Evolutionary conservation across 2,113 vertebrate genomes (phyloP).

Genomic region (Gracilinanus agilis): DNA sequence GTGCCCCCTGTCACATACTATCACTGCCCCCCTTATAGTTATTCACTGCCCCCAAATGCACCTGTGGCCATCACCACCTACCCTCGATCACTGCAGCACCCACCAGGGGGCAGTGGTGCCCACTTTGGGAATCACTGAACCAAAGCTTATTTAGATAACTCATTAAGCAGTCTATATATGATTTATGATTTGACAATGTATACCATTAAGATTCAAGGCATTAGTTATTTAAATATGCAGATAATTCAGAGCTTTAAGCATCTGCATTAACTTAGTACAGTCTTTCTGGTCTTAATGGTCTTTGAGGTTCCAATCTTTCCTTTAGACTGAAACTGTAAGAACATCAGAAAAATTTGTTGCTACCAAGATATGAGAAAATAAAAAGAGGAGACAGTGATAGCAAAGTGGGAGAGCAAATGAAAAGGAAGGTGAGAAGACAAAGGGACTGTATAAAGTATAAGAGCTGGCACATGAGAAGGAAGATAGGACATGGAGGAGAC

Average conservation of each 20-base stretch:
- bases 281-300: background rate
- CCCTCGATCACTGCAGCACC: too few relatives aligned
- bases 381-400: background rate
- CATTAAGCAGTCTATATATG: background rate
- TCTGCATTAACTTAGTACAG: background rate
- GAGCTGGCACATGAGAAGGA: background rate
- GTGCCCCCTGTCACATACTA: too few relatives aligned
- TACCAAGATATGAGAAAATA: background rate
- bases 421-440: background rate
- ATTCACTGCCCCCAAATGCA: too few relatives aligned
- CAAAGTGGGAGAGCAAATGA: background rate
- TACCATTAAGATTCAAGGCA: background rate
- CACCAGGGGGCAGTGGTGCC: too few relatives aligned
- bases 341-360: background rate
- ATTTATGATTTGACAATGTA: fast-evolving
- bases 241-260: background rate
- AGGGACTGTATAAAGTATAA: background rate
- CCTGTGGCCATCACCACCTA: too few relatives aligned
- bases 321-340: background rate
- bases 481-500: background rate
- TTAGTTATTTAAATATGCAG: background rate
- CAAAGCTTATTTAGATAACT: background rate
- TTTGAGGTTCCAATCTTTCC: background rate
- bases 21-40: too few relatives aligned
- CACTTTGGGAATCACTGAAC: too few relatives aligned